phyloP scores from a whole-genome alignment of 2,888 invertebrate genomes.

The Epinotia brunnichana region DNA sequence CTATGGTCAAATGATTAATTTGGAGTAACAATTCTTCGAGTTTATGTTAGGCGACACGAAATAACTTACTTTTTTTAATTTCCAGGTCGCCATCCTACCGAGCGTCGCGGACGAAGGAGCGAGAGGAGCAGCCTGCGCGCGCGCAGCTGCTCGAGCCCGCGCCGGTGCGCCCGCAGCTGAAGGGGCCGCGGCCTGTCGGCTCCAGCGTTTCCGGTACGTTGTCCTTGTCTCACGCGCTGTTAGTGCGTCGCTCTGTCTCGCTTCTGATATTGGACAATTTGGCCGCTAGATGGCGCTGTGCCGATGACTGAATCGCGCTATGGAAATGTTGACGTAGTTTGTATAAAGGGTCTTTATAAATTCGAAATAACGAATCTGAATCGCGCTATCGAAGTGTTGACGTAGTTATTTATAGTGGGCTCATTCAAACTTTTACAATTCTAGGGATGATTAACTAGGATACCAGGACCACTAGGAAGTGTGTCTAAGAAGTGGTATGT shows the following conservation, averaged over 20 bases:
- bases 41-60: not conserved
- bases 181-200: conserved; percentile 82
- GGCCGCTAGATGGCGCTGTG: not conserved
- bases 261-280: not conserved
- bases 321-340: too few relatives aligned
- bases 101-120: conserved; percentile 77
- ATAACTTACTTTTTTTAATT: conserved; percentile 7
- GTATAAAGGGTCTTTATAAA: too few relatives aligned
- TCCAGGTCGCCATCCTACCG: conserved; percentile 86
- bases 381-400: too few relatives aligned
- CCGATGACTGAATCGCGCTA: too few relatives aligned
- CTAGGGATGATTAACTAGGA: too few relatives aligned
- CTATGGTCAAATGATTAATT: not conserved
- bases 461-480: too few relatives aligned
- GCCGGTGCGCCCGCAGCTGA: conserved; percentile 74
- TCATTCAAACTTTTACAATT: too few relatives aligned
- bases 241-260: too few relatives aligned
- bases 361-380: too few relatives aligned
- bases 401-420: too few relatives aligned
- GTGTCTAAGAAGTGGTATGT: too few relatives aligned
- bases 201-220: conserved; percentile 84
- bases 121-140: conserved; percentile 62
- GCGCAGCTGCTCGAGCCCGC: conserved; percentile 64
- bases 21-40: not conserved
- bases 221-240: not conserved